Percentiles rank a stretch among this genome's conserved stretches.
phyloP scores from a whole-genome alignment of 2,113 vertebrate species.

The Aegotheles bennettii region DNA sequence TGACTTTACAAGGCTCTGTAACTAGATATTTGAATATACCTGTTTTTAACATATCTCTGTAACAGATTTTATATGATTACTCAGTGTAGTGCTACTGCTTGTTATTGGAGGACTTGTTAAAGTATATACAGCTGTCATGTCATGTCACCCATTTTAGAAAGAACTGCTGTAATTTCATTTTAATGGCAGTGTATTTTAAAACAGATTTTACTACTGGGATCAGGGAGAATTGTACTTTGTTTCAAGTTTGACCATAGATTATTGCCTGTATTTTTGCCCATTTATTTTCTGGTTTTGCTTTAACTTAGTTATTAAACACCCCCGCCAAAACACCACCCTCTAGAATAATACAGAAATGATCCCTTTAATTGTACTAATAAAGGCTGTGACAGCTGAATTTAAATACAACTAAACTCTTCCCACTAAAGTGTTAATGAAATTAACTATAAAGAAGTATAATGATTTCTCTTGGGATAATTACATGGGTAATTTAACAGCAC shows the following conservation, averaged over 20 bases:
- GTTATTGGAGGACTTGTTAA: neutral
- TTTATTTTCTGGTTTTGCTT: slow-evolving; percentile 31
- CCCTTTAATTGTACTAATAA: slow-evolving; percentile 42
- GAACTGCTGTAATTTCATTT: slow-evolving; percentile 4
- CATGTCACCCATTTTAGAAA: neutral
- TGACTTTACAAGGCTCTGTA: neutral
- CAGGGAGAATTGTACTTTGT: neutral
- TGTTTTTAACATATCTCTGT: neutral
- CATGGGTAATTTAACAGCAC: slow-evolving; percentile 80
- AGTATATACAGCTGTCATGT: neutral
- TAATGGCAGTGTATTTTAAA: neutral
- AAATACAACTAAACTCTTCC: slow-evolving; percentile 45
- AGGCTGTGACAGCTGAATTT: slow-evolving; percentile 45
- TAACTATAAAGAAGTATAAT: slow-evolving; percentile 81
- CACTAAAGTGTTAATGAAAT: slow-evolving; percentile 70
- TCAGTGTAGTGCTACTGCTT: neutral
- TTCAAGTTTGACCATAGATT: neutral
- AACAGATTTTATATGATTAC: neutral
- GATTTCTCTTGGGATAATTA: slow-evolving; percentile 82
- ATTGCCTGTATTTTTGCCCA: neutral
- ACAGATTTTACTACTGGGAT: neutral
- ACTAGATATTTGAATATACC: neutral
- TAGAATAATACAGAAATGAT: slow-evolving; percentile 34
- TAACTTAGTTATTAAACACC: slow-evolving; percentile 28
- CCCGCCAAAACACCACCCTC: neutral